Evolutionary conservation across 2,113 vertebrate species (phyloP).

Genomic region (Cyprinodon variegatus): DNA sequence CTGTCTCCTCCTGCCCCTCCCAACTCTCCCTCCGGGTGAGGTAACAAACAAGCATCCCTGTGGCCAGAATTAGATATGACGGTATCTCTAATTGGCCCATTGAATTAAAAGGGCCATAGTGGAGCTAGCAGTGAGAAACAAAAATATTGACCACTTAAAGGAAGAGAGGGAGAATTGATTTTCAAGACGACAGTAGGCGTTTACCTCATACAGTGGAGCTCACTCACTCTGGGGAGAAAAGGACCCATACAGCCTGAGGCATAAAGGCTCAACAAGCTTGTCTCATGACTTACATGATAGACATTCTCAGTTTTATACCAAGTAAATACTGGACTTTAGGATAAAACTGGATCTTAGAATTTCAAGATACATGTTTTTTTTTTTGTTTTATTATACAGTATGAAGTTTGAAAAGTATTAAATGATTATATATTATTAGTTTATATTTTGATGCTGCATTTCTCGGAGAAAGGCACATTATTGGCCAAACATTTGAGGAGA

Average conservation of each 20-base stretch:
- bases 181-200: constrained; percentile 81
- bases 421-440: background rate
- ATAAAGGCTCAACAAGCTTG: constrained; percentile 16
- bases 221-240: constrained; percentile 63
- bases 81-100: constrained; percentile 94
- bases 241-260: constrained; percentile 50
- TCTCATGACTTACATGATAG: constrained; percentile 7
- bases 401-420: background rate
- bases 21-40: constrained; percentile 85
- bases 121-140: constrained; percentile 84
- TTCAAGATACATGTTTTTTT: background rate
- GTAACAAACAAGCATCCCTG: constrained; percentile 87
- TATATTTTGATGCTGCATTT: background rate
- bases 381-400: background rate
- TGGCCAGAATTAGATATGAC: constrained; percentile 90
- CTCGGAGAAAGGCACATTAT: background rate
- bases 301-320: constrained; percentile 10
- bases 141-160: constrained; percentile 97
- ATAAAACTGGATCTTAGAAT: background rate
- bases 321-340: background rate
- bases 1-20: constrained; percentile 31
- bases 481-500: background rate
- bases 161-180: constrained; percentile 92
- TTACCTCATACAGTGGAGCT: constrained; percentile 82
- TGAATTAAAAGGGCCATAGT: constrained; percentile 87